Evolutionary conservation across 2,113 vertebrate genomes (phyloP), one percentile per base, ranked within the genome.

Genomic region (Phaethornis superciliosus): DNA sequence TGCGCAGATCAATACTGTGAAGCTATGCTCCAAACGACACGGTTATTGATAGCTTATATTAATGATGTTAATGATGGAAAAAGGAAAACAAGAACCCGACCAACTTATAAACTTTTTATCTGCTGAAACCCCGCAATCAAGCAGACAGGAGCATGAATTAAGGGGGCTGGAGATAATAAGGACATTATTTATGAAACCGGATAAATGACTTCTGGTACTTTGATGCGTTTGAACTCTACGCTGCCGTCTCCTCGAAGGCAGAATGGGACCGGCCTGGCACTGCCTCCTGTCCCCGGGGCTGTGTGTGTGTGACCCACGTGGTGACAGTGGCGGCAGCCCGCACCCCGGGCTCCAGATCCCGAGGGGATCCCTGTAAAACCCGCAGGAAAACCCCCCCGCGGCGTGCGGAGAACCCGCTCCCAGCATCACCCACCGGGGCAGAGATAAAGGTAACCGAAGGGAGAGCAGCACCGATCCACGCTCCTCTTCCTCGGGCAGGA

Each of bases 1-100:
- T 91, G 88, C 62, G 92, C 89, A 97, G 98, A 99, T 99, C 99
- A 98, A 99, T 99, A 99, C 96, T 93, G 98, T 98, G 98, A 97
- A 97, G 98, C 98, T 98, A 97, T 97, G 98, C 98, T 98, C 97
- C 97, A 95, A 98, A 98, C 97, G 97, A 98, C 98, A 98, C 97
- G 96, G 97, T 98, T 98, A 98, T 98, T 98, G 98, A 98, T 98
- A 98, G 98, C 97, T 97, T 95, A 87, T 98, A 98, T 98, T 98
- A 98, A 98, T 98, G 98, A 98, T 96, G 97, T 98, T 98, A 98
- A 98, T 98, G 98, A 98, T 97, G 97, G 97, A 97, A 97, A 97
- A 97, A 96, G 96, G 96, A 96, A 98, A 97, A 97, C 96, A 95
- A 97, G 94, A 65, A 83, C 95, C 96, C 79, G 90, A 97, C 96